Conservation (phyloP, 2,888 invertebrate genomes). For the Barypeithes pellucidus region DNA sequence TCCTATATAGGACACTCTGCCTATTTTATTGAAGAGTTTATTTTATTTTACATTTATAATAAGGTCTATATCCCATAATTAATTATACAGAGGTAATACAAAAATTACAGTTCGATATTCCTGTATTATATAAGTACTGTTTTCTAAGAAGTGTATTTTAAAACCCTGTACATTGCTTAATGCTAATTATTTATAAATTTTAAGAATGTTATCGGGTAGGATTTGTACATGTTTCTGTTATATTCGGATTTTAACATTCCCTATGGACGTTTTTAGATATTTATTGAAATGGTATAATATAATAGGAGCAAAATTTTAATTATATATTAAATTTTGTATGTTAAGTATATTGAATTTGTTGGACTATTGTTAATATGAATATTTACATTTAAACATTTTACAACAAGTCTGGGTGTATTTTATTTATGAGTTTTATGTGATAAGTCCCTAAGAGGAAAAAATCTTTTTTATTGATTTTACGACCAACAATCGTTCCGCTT, state of each 20-base stretch:
- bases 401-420: conserved; percentile 5
- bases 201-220: conserved; percentile 48
- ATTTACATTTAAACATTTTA: conserved; percentile 5
- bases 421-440: too few relatives aligned
- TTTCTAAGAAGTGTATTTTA: conserved; percentile 35
- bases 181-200: conserved; percentile 41
- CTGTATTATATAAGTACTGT: neutral
- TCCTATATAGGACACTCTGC: too few relatives aligned
- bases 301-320: conserved; percentile 31
- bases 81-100: too few relatives aligned
- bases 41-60: too few relatives aligned
- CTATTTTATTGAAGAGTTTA: too few relatives aligned
- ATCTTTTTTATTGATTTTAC: too few relatives aligned
- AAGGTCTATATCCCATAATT: too few relatives aligned
- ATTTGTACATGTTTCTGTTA: conserved; percentile 62
- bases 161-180: conserved; percentile 50
- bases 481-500: too few relatives aligned
- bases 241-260: conserved; percentile 54
- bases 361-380: conserved; percentile 30
- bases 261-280: conserved; percentile 58
- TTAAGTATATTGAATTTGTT: conserved; percentile 46
- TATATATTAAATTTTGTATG: conserved; percentile 47
- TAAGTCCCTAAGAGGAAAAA: too few relatives aligned
- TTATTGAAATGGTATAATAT: conserved; percentile 35
- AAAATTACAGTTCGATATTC: too few relatives aligned